Evolutionary conservation across 2,888 invertebrate genomes (phyloP).

Genomic region (Pediacus dermestoides): DNA sequence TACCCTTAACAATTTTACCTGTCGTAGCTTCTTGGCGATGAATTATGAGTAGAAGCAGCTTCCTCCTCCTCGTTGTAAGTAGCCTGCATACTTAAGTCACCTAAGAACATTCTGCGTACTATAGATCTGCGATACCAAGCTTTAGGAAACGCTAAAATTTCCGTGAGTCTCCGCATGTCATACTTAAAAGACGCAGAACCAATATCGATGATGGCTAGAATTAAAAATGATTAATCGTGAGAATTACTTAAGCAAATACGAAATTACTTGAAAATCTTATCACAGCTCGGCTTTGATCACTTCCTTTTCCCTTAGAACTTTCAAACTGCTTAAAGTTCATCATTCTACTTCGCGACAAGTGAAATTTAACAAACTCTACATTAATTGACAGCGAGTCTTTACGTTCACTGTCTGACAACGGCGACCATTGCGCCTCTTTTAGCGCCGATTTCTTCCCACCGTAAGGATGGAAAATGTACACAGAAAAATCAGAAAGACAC

Average conservation of each 20-base stretch:
- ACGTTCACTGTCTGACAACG: constrained; percentile 80
- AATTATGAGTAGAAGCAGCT: constrained; percentile 21
- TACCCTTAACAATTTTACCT: background rate
- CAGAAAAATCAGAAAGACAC: constrained; percentile 93
- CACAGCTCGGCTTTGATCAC: constrained; percentile 76
- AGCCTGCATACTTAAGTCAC: constrained; percentile 73
- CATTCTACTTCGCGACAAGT: constrained; percentile 87
- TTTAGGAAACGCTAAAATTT: constrained; percentile 96
- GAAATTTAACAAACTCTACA: constrained; percentile 96
- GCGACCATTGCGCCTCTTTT: constrained; percentile 83
- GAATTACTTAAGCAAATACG: background rate
- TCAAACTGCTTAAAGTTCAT: constrained; percentile 70
- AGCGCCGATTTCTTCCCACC: constrained; percentile 82
- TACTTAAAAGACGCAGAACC: constrained; percentile 97
- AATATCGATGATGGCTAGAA: constrained; percentile 86
- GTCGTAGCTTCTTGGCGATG: constrained; percentile 32
- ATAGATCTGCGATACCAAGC: constrained; percentile 97
- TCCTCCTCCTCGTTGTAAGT: constrained; percentile 45
- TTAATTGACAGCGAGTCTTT: constrained; percentile 95
- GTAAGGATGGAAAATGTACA: constrained; percentile 98
- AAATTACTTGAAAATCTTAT: constrained; percentile 84
- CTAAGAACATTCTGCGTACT: constrained; percentile 86
- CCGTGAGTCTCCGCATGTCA: constrained; percentile 95
- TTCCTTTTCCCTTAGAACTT: constrained; percentile 45
- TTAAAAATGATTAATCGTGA: constrained; percentile 4